Base-by-base conservation (phyloP, 1,140 invertebrate genomes). In the Drosophila ironensis region DNA sequence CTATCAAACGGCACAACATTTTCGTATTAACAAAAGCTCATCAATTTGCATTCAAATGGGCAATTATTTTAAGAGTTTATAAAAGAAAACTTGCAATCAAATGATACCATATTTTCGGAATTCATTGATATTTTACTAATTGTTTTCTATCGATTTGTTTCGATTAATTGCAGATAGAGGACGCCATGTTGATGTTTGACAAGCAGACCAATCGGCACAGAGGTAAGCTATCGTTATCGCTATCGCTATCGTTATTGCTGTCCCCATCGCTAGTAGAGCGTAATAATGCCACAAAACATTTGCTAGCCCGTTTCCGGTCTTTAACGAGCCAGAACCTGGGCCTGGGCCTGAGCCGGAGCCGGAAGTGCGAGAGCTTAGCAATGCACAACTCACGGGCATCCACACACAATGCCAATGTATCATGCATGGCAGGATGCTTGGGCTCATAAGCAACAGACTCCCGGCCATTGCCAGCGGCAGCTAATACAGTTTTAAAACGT, bases 161-260 rank as follows among this genome's bases (percentile, higher is more conserved):
- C 16, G 12, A 44, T n/a, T 60, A 56, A 16, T 97, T 98, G 52
- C 95, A 99, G 98, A 99, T 99, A 91, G 98, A 99, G 93, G 98
- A 99, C 91, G 98, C 98, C 67, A 99, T 99, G 98, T 94, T 99
- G 89, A 99, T 99, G 98, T 99, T 99, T 92, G 98, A 99, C 92
- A 99, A 99, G 94, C 97, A 98, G 91, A 99, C 98, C 86, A 99
- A 99, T 93, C 96, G 98, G 92, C 98, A 99, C 93, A 96, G 98
- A 97, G 98, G 98, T 99, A 93, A 97, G 96, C 93, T 33, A 17
- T 63, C 7, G 6, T n/a, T 16, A 42, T 48, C 22, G 11, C 16
- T 44, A 52, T 44, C 35, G 20, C 3, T 35, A 38, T 25, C n/a
- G 16, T 4, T 3, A 41, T 41, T 48, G 46, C n/a, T n/a, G n/a